Conservation (phyloP, 2,888 invertebrate genomes). For the Auanema freiburgensis region DNA sequence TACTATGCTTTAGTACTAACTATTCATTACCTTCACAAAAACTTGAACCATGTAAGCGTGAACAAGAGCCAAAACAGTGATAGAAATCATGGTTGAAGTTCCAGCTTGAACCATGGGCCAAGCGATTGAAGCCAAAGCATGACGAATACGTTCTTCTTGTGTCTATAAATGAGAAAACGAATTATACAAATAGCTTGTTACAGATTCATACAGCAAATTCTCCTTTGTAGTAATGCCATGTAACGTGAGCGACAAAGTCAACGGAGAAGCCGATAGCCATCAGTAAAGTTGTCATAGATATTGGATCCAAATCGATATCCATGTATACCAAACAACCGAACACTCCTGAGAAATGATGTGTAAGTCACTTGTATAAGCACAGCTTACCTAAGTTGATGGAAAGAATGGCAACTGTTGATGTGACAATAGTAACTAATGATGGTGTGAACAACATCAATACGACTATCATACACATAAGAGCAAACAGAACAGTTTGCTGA, state of each 20-base stretch:
- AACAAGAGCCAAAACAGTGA: conserved; percentile 50
- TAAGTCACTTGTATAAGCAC: too few relatives aligned
- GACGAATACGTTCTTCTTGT: conserved; percentile 53
- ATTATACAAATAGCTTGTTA: not conserved
- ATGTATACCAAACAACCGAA: conserved; percentile 59
- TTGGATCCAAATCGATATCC: conserved; percentile 61
- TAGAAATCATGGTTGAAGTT: conserved; percentile 56
- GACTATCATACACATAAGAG: conserved; percentile 61
- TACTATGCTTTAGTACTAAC: not conserved
- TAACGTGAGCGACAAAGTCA: conserved; percentile 62
- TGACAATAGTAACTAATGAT: conserved; percentile 55
- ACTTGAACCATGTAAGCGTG: conserved; percentile 64
- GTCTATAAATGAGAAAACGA: conserved; percentile 29
- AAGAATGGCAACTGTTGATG: conserved; percentile 55
- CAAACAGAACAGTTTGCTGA: conserved; percentile 58
- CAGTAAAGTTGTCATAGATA: conserved; percentile 55
- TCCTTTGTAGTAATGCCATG: conserved; percentile 64
- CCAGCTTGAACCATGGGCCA: conserved; percentile 64
- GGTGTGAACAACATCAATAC: conserved; percentile 62
- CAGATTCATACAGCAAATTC: conserved; percentile 43
- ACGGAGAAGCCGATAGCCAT: conserved; percentile 64
- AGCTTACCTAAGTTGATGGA: conserved; percentile 58
- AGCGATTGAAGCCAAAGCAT: conserved; percentile 60
- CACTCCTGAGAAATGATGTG: conserved; percentile 36
- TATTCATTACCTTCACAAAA: conserved; percentile 43